Conservation (phyloP, 2,888 invertebrate species). For the Branchipolynoe longqiensis region DNA sequence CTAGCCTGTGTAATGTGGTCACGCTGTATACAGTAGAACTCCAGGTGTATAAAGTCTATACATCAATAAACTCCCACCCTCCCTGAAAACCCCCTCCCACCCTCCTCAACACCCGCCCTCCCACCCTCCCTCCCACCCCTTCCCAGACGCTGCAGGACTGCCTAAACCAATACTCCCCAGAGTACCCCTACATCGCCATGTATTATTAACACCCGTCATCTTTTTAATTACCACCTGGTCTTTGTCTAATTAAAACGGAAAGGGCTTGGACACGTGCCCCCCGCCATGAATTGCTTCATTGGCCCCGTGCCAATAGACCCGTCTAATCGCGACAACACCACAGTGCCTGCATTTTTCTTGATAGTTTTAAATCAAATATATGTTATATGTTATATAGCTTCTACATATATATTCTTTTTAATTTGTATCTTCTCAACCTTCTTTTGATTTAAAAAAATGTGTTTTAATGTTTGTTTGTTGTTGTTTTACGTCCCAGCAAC, state of each 20-base stretch:
- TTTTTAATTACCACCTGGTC: constrained; percentile 52
- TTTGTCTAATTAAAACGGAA: constrained; percentile 55
- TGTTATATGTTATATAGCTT: too few species aligned
- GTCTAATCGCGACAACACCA: constrained; percentile 46
- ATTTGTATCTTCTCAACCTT: too few species aligned
- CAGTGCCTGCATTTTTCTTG: not conserved
- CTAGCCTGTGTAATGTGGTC: too few species aligned
- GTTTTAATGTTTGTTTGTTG: too few species aligned
- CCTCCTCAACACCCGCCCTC: not conserved
- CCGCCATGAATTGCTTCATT: constrained; percentile 35
- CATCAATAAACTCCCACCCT: too few species aligned
- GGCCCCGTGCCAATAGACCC: constrained; percentile 26
- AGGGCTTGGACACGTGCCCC: constrained; percentile 51
- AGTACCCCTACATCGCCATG: constrained; percentile 24
- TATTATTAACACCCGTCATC: constrained; percentile 50
- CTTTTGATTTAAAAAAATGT: too few species aligned
- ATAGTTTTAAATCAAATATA: too few species aligned
- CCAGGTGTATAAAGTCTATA: too few species aligned
- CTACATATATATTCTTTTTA: too few species aligned
- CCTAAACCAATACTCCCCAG: constrained; percentile 24
- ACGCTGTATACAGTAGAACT: too few species aligned
- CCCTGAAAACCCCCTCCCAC: too few species aligned
- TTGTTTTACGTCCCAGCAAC: too few species aligned
- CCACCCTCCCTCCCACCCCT: not conserved
- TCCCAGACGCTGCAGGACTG: constrained; percentile 23